Percentiles rank a stretch among this genome's conserved stretches.
Conservation (phyloP, 2,113 vertebrate species). For the Prunella himalayana region DNA sequence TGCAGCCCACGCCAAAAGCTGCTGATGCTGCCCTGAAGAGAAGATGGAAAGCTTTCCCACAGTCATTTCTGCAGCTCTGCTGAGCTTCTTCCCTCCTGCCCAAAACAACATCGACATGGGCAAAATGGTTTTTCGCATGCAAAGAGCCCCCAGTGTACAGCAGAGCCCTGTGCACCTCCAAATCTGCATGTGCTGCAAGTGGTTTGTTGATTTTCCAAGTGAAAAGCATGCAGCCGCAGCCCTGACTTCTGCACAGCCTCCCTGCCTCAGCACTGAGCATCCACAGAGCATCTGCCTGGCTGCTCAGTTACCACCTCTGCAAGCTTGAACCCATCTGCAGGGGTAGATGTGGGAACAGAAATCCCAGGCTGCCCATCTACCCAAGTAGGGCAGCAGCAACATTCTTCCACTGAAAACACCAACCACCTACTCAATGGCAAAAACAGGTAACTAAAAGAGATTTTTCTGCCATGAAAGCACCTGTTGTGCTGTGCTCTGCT, state of each 20-base stretch:
- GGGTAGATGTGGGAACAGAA: neutral
- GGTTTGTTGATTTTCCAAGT: neutral
- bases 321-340: neutral
- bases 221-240: neutral
- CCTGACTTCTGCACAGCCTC: neutral
- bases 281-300: neutral
- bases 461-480: neutral
- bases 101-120: rapidly evolving
- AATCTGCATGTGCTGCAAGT: neutral
- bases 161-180: neutral
- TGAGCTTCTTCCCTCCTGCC: neutral
- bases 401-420: neutral
- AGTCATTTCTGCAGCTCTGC: neutral
- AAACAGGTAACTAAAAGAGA: neutral
- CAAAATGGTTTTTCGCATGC: neutral
- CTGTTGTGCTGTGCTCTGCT: neutral
- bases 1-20: neutral
- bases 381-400: neutral
- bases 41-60: neutral
- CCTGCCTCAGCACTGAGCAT: neutral
- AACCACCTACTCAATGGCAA: neutral
- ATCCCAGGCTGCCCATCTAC: neutral
- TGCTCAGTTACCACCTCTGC: neutral
- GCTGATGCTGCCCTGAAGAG: neutral
- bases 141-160: rapidly evolving